Evolutionary conservation across 2,113 vertebrate species (phyloP).

Genomic region (Nibea coibor): DNA sequence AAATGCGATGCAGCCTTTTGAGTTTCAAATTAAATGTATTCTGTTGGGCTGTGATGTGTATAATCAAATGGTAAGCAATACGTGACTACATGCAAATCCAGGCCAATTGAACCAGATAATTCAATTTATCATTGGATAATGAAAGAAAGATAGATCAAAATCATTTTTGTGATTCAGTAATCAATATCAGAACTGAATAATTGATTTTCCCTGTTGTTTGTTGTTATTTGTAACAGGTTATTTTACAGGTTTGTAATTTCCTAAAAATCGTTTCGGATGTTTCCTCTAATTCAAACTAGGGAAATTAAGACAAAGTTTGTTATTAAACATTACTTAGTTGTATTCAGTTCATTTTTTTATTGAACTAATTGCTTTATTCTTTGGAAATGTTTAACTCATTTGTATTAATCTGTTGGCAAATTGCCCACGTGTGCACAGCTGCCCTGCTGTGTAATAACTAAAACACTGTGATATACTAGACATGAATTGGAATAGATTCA

Average conservation of each 20-base stretch:
- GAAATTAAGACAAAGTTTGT: background rate
- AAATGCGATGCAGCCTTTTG: slow-evolving; percentile 36
- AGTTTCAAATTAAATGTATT: slow-evolving; percentile 51
- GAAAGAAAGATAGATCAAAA: slow-evolving; percentile 3
- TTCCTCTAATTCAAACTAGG: background rate
- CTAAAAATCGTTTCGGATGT: background rate
- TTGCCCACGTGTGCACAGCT: background rate
- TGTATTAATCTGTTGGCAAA: background rate
- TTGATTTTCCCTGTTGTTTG: background rate
- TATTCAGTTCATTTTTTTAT: background rate
- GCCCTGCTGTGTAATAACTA: background rate
- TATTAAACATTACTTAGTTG: background rate
- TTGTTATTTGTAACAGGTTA: background rate
- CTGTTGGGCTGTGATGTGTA: slow-evolving; percentile 34
- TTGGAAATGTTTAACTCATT: background rate
- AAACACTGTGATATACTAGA: background rate
- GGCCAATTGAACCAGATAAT: slow-evolving; percentile 41
- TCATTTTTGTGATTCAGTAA: background rate
- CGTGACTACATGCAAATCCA: slow-evolving; percentile 27
- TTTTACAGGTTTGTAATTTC: background rate
- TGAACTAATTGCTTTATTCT: background rate
- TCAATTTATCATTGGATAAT: slow-evolving; percentile 7
- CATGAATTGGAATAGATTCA: background rate
- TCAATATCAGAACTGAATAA: background rate
- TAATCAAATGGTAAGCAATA: slow-evolving; percentile 48